Percentiles rank a stretch among this genome's conserved stretches.
phyloP scores from a whole-genome alignment of 2,888 invertebrate species.

The Epiblema foenella region DNA sequence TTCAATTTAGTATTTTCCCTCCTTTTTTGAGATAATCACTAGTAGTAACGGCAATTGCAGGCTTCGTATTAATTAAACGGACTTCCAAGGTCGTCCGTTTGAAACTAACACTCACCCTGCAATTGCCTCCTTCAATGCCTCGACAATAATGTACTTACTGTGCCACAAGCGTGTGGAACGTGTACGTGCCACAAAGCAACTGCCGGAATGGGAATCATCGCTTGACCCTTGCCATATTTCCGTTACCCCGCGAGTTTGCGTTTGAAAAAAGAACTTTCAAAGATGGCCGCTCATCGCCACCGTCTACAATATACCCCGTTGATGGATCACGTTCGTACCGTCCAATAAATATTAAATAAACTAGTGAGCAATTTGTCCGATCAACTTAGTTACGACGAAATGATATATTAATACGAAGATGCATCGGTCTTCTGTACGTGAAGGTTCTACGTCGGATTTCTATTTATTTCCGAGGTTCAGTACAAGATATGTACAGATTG shows the following conservation, averaged over 20 bases:
- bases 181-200: not conserved
- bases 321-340: constrained; percentile 74
- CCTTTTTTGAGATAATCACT: too few species aligned
- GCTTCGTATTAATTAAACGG: too few species aligned
- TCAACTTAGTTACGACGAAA: constrained; percentile 74
- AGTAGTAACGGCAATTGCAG: too few species aligned
- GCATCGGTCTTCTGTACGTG: constrained; percentile 62
- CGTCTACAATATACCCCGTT: constrained; percentile 49
- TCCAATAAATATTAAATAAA: constrained; percentile 81
- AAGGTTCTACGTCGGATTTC: constrained; percentile 43
- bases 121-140: too few species aligned
- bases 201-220: not conserved
- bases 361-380: constrained; percentile 75
- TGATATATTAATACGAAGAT: constrained; percentile 74
- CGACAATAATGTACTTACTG: too few species aligned
- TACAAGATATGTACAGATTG: not conserved
- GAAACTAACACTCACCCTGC: too few species aligned
- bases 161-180: too few species aligned
- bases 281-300: constrained; percentile 23
- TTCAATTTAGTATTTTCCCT: too few species aligned
- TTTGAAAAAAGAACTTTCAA: constrained; percentile 20
- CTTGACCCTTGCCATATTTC: constrained; percentile 6
- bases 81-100: too few species aligned
- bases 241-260: constrained; percentile 5
- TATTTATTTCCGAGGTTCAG: constrained; percentile 4